Percentiles rank a stretch among this genome's conserved stretches.
Conservation (phyloP, 92 coral and sea anemone species). For the Epizoanthus illoricatus region DNA sequence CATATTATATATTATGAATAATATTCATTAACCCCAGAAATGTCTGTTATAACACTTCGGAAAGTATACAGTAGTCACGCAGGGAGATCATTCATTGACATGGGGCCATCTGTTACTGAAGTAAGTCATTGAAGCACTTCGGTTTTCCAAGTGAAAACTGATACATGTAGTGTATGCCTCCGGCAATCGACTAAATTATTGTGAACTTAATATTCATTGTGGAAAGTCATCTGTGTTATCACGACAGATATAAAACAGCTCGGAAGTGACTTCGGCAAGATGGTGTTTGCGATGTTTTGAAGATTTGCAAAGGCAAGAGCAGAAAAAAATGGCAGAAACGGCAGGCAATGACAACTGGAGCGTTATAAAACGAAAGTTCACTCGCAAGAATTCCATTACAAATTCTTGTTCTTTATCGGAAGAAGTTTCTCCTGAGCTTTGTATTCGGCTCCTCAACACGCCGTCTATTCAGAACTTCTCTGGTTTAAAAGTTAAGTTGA, state of each 20-base stretch:
- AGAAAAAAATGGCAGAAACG: slow-evolving; percentile 37
- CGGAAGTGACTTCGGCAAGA: neutral
- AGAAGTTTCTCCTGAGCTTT: slow-evolving; percentile 84
- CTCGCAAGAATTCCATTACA: neutral
- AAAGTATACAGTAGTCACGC: slow-evolving; percentile 8
- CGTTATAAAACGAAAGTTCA: slow-evolving; percentile 49
- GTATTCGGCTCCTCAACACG: slow-evolving; percentile 74
- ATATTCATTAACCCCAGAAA: neutral
- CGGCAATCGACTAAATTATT: neutral
- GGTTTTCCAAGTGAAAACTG: neutral
- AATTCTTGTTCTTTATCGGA: slow-evolving; percentile 54
- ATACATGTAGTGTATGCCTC: neutral
- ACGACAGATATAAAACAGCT: neutral
- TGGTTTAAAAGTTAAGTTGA: slow-evolving; percentile 80
- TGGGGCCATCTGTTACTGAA: neutral
- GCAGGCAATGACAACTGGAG: slow-evolving; percentile 56
- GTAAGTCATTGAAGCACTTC: neutral
- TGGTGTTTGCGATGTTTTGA: neutral
- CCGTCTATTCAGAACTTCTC: slow-evolving; percentile 82
- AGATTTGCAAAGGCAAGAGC: neutral
- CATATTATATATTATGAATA: too few relatives aligned
- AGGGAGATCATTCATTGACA: neutral
- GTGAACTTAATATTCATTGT: neutral
- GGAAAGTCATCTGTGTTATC: neutral
- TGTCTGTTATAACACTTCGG: neutral